Evolutionary conservation across 2,797 vertebrate genomes (phyloP), one percentile per base, ranked within the genome.

Genomic region (Naso thynnoides): DNA sequence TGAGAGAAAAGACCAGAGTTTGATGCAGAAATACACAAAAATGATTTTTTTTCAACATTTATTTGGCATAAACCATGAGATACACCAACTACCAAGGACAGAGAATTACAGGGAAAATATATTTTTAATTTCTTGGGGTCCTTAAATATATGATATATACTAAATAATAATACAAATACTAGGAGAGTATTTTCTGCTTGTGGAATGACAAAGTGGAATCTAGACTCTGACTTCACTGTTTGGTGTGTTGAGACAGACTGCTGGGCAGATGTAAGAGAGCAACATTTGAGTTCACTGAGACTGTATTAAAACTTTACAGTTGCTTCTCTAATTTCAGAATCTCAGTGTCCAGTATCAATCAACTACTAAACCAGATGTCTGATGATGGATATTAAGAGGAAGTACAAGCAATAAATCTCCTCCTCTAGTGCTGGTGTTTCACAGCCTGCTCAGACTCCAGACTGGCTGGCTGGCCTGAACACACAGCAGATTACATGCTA

Each of bases 401-500:
- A 74, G 58, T 66, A 0, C 21, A 48, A 19, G 19, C 52, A 24
- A 52, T 53, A 55, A 59, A 70, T 29, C 36, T 71, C 58, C 27
- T 74, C 60, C 65, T 57, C 53, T 64, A 18, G 4, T 31, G 8
- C n/a, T 44, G 39, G 36, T 14, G 7, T 64, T 55, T 49, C 54
- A 44, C 70, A 26, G 54, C 38, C 45, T 1, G 57, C 39, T 58
- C 71, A 54, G 65, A 67, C 48, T 68, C 63, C 68, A 66, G 63
- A 61, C 71, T 8, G 33, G 42, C 54, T 54, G 66, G 24, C 72
- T 49, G 71, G 21, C 72, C 56, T 41, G 29, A 33, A 29, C 57
- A 44, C 67, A 69, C 45, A 54, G 71, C 70, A 50, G 85, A 91
- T 78, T 75, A 67, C 63, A 78, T 73, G 72, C 73, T 73, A 81